These are phyloP conservation scores for Frankliniella intonsa DNA, from an alignment of 2,888 invertebrate genomes.

Conservation along the genomic window DNA sequence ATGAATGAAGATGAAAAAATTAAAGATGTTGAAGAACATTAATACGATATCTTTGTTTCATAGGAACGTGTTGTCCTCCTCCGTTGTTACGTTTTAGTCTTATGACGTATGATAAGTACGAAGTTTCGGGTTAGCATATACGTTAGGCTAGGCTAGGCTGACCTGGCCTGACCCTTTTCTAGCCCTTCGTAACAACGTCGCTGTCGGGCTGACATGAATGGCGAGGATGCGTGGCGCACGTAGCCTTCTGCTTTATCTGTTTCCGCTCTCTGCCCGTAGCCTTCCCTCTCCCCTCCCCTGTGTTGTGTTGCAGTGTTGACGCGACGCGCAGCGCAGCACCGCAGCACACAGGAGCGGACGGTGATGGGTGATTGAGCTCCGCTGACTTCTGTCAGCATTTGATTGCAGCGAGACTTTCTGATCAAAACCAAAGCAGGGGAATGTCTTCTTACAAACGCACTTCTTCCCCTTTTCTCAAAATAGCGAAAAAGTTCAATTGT, in stretches of 20 bases:
- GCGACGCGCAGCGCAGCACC: background rate
- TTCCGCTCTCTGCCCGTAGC: background rate
- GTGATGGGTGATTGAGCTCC: slow-evolving; percentile 18
- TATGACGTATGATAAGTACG: no score
- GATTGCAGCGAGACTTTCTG: background rate
- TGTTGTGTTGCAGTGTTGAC: slow-evolving; percentile 5
- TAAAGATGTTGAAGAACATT: background rate
- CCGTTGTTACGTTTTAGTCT: no score
- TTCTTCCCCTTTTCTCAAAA: slow-evolving; percentile 67
- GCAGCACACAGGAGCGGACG: background rate
- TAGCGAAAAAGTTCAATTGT: slow-evolving; percentile 84
- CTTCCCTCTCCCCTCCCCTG: background rate
- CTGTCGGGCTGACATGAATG: background rate
- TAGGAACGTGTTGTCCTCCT: background rate
- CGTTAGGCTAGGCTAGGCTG: background rate
- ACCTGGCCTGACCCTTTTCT: background rate
- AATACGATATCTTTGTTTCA: background rate
- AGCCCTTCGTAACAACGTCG: background rate
- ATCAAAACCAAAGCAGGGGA: slow-evolving; percentile 28
- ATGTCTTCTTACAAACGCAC: slow-evolving; percentile 49
- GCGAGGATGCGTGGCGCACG: background rate
- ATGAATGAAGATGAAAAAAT: background rate
- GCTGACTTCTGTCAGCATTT: background rate
- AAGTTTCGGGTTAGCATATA: background rate
- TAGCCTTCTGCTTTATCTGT: background rate